Percentiles rank a stretch among this genome's conserved stretches.
phyloP scores from a whole-genome alignment of 2,888 invertebrate genomes.

The Leptothorax acervorum region DNA sequence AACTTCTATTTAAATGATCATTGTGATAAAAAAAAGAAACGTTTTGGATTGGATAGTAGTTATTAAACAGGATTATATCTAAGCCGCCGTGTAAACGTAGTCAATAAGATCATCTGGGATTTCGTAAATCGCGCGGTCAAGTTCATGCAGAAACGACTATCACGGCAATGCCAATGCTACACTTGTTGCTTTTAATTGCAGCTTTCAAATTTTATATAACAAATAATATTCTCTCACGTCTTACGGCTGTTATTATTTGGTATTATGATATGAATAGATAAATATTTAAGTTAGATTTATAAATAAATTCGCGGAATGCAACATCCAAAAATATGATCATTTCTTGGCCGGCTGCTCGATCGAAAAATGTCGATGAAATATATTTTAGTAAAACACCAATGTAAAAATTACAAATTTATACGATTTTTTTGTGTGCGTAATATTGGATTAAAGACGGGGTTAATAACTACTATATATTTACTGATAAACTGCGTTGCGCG shows the following conservation, averaged over 20 bases:
- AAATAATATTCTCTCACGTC: not conserved
- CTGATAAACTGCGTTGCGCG: not conserved
- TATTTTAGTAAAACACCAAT: not conserved
- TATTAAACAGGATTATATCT: no score
- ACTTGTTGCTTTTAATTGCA: not conserved
- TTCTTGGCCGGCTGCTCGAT: not conserved
- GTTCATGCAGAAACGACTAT: not conserved
- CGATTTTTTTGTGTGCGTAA: not conserved
- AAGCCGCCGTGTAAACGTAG: no score
- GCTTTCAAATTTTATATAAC: not conserved
- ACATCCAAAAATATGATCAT: not conserved
- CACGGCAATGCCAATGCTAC: not conserved
- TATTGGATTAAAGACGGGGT: not conserved
- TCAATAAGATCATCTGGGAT: no score
- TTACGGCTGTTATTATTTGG: not conserved
- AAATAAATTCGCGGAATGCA: not conserved
- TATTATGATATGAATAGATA: not conserved
- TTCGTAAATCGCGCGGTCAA: not conserved
- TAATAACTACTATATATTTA: not conserved
- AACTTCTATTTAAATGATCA: no score
- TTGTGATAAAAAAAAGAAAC: no score
- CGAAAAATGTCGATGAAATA: not conserved
- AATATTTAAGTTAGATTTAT: not conserved
- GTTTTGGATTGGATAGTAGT: no score
- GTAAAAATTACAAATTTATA: not conserved